A percentile compares a stretch with the other conserved stretches of the same genome.
Conservation (phyloP, 2,888 invertebrate species). For the Drosophila rubida region DNA sequence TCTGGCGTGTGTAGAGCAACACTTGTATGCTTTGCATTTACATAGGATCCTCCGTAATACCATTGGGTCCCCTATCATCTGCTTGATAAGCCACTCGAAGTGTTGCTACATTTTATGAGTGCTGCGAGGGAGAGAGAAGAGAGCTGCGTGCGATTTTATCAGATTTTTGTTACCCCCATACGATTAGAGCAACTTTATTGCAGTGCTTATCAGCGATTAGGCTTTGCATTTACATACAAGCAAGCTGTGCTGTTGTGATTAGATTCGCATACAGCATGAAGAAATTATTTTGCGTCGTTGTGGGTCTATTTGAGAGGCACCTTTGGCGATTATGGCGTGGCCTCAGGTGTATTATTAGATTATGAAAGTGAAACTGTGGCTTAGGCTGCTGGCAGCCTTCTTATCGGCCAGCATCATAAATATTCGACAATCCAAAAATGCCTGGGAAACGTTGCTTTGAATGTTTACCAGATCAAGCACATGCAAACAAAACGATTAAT, state of each 20-base stretch:
- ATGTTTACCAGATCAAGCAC: not conserved
- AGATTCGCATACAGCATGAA: constrained; percentile 36
- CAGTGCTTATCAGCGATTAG: constrained; percentile 69
- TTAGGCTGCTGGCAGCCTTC: not conserved
- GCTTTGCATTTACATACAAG: constrained; percentile 46
- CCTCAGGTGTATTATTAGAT: constrained; percentile 22
- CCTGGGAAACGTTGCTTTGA: not conserved
- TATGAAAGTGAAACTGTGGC: constrained; percentile 22
- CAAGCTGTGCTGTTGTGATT: constrained; percentile 29
- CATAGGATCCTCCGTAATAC: not conserved
- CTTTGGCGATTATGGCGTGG: constrained; percentile 16
- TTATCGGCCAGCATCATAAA: not conserved
- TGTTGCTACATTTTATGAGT: constrained; percentile 15
- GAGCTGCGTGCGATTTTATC: constrained; percentile 46
- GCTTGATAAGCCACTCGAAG: constrained; percentile 7
- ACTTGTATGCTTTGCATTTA: not conserved
- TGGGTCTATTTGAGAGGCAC: constrained; percentile 12
- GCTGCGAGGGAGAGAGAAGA: too few relatives aligned
- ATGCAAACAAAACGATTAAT: not conserved
- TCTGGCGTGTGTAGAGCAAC: too few relatives aligned
- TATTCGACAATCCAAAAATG: not conserved
- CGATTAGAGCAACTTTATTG: constrained; percentile 62
- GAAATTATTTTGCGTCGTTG: constrained; percentile 22
- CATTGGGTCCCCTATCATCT: constrained; percentile 6
- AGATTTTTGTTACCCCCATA: constrained; percentile 33